Base-by-base conservation (phyloP, 2,113 vertebrate genomes). In the Spea multiplicata region DNA sequence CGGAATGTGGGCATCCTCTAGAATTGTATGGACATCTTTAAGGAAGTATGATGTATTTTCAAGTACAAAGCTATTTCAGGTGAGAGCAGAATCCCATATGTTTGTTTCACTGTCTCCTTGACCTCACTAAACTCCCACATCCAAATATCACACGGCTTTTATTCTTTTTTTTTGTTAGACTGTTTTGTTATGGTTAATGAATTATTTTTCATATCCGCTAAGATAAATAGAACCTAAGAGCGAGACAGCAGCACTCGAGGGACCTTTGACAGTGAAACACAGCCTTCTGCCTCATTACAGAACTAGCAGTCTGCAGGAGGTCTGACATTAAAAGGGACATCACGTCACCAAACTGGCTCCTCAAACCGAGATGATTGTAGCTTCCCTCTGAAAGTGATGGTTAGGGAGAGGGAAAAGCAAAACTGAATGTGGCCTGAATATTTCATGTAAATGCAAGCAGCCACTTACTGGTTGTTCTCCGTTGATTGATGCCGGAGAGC, bases 371-470 rank as follows among this genome's bases (percentile, higher is more conserved):
- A 94, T 96, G 95, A 97, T 96, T 98, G 95, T 94, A 94, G 95
- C 92, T 93, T 92, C 91, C 92, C 91, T 93, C 90, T 93, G 94
- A 95, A 96, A 92, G 91, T 94, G 93, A 96, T 95, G 94, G 96
- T 97, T 96, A 97, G 92, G 71, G 91, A 93, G 91, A 92, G 91
- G 93, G 93, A 93, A 95, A 96, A 73, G 94, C 93, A 94, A 92
- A 97, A 94, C 92, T 92, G 91, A 94, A 96, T 94, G 94, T 92
- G 85, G 93, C 94, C 97, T 99, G 97, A 99, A 99, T 99, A 98
- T 99, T 99, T 99, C 96, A 99, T 96, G 94, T 98, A 97, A 96
- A 96, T 96, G 94, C 95, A 96, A 95, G 94, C 92, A 92, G 88
- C 93, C 97, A 98, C 94, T 98, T 98, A 98, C 93, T 91, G 94